These are phyloP conservation scores for Tangara arthus DNA, from an alignment of 2,797 vertebrate species.

Conservation along the genomic window DNA sequence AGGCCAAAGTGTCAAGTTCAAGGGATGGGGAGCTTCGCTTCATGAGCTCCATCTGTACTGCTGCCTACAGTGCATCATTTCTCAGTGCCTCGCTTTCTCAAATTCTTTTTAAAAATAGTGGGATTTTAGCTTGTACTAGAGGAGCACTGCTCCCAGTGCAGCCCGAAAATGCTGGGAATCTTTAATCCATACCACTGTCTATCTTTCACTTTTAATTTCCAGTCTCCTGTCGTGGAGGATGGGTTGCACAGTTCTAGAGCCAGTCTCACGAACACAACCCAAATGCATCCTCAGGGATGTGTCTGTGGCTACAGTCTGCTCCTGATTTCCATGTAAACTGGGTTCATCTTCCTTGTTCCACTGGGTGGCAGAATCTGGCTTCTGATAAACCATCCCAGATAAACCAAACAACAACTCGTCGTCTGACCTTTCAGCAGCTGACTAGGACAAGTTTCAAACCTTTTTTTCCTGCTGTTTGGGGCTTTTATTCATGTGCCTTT, in stretches of 20 bases:
- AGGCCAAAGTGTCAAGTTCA: neutral
- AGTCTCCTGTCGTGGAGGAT: neutral
- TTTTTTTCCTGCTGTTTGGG: neutral
- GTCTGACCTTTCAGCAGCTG: neutral
- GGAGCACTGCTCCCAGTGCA: neutral
- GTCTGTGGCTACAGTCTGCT: neutral
- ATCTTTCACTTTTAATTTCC: neutral
- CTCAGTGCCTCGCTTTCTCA: slow-evolving; percentile 25
- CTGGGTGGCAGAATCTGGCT: slow-evolving; percentile 41
- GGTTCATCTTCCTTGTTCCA: neutral
- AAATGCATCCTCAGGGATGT: rapidly evolving
- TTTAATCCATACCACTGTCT: neutral
- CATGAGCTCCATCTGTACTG: neutral
- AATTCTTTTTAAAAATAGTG: neutral
- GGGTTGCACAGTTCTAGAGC: neutral
- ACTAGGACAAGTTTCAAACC: neutral
- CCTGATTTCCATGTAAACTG: neutral
- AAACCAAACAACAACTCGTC: neutral
- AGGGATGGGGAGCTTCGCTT: neutral
- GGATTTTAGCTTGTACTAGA: neutral
- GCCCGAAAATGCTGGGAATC: neutral
- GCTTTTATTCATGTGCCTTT: neutral
- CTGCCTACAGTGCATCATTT: neutral
- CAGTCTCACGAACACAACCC: neutral
- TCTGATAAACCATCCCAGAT: neutral